Evolutionary conservation across 2,113 vertebrate genomes (phyloP).

Genomic region (Vombatus ursinus): DNA sequence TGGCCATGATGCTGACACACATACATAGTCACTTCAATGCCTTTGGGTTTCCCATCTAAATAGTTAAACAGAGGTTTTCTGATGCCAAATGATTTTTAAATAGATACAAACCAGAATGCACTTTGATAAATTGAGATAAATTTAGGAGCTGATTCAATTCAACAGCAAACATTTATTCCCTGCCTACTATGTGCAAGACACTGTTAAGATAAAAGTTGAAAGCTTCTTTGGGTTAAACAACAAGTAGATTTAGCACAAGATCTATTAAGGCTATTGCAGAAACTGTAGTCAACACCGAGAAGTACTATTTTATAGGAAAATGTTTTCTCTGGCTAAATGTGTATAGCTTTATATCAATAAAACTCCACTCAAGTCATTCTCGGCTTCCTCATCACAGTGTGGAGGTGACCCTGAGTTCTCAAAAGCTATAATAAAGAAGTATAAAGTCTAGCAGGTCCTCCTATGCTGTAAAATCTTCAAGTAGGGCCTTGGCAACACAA

Average conservation of each 20-base stretch:
- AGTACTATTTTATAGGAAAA: conserved; percentile 22
- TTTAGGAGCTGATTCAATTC: neutral
- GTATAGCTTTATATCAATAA: neutral
- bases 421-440: neutral
- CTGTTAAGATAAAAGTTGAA: neutral
- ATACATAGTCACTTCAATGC: neutral
- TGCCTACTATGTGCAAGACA: neutral
- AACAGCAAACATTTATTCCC: neutral
- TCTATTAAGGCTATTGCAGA: neutral
- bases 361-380: neutral
- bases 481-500: neutral
- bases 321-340: neutral
- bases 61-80: neutral
- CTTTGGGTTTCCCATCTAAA: neutral
- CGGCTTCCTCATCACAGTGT: neutral
- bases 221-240: neutral
- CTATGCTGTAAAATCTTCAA: neutral
- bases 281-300: neutral
- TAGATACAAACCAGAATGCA: neutral
- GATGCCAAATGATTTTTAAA: neutral
- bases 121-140: neutral
- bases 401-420: neutral
- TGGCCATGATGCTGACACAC: neutral
- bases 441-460: neutral
- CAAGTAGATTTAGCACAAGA: neutral